phyloP scores from a whole-genome alignment of 2,888 invertebrate species.

The Sthenelais limicola region DNA sequence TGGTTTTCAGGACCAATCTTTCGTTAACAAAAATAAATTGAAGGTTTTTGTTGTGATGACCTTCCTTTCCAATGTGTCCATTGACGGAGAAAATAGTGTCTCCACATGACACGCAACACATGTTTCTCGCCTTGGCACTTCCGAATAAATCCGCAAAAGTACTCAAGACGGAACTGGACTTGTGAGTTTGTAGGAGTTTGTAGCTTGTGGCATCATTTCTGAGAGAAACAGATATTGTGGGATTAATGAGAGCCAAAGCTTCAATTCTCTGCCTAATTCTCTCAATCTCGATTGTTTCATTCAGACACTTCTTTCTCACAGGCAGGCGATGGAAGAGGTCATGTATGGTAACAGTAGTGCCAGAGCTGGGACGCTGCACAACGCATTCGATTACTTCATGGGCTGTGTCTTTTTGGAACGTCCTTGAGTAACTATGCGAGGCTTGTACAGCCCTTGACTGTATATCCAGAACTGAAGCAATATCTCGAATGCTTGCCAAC shows the following conservation, averaged over 20 bases:
- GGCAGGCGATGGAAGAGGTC: slow-evolving; percentile 79
- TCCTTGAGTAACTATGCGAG: slow-evolving; percentile 77
- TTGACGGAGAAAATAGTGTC: slow-evolving; percentile 75
- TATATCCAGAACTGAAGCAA: slow-evolving; percentile 77
- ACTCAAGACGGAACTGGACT: slow-evolving; percentile 75
- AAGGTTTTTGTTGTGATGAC: slow-evolving; percentile 72
- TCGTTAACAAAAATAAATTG: slow-evolving; percentile 82
- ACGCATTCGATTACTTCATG: slow-evolving; percentile 67
- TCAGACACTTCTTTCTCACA: slow-evolving; percentile 77
- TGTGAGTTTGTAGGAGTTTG: slow-evolving; percentile 77
- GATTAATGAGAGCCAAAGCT: slow-evolving; percentile 79
- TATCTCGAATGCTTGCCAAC: slow-evolving; percentile 77
- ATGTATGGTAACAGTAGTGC: slow-evolving; percentile 82
- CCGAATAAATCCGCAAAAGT: slow-evolving; percentile 75
- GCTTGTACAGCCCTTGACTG: slow-evolving; percentile 75
- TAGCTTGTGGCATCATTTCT: slow-evolving; percentile 79
- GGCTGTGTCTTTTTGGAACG: slow-evolving; percentile 75
- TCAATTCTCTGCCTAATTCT: slow-evolving; percentile 77
- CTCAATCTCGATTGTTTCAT: slow-evolving; percentile 76
- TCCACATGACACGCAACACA: slow-evolving; percentile 71
- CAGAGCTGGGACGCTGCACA: slow-evolving; percentile 77
- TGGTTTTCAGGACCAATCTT: slow-evolving; percentile 75
- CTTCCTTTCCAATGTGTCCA: slow-evolving; percentile 76
- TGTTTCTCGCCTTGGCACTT: slow-evolving; percentile 67
- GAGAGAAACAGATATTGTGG: slow-evolving; percentile 78